phyloP scores from a whole-genome alignment of 2,113 vertebrate species.

The Podarcis muralis region DNA sequence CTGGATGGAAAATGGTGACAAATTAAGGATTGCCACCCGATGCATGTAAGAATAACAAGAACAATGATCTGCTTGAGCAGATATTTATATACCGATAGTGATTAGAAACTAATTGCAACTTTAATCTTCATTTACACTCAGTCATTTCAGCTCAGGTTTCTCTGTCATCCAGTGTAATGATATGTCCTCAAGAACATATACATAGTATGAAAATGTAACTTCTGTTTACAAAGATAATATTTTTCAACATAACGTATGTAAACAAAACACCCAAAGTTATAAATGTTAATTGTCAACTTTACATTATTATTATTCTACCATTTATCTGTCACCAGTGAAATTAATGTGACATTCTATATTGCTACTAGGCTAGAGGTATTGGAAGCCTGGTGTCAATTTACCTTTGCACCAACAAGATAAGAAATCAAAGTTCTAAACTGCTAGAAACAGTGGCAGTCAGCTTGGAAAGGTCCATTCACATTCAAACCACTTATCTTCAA shows the following conservation, averaged over 20 bases:
- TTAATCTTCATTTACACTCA: slow-evolving; percentile 40
- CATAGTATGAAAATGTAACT: neutral
- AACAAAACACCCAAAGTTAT: slow-evolving; percentile 34
- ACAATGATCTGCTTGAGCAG: neutral
- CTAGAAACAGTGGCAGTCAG: neutral
- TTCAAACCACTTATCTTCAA: too few relatives aligned
- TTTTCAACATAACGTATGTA: slow-evolving; percentile 45
- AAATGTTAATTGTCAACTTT: slow-evolving; percentile 51
- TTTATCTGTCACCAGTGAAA: slow-evolving; percentile 10
- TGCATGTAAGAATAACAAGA: slow-evolving; percentile 6
- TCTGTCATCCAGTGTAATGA: slow-evolving; percentile 21
- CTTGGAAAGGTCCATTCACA: too few relatives aligned
- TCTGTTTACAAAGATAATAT: slow-evolving; percentile 29
- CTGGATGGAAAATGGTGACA: slow-evolving; percentile 10
- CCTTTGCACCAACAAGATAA: neutral
- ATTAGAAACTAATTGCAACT: slow-evolving; percentile 44
- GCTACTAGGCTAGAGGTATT: neutral
- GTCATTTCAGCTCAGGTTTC: slow-evolving; percentile 15
- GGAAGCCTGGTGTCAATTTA: neutral
- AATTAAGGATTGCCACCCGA: slow-evolving; percentile 16
- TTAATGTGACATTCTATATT: neutral
- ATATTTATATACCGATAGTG: slow-evolving; percentile 42
- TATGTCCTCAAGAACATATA: slow-evolving; percentile 4
- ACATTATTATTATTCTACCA: slow-evolving; percentile 6
- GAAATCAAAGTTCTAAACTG: neutral